Evolutionary conservation across 2,113 vertebrate species (phyloP).

Genomic region (Siphamia tubifer): DNA sequence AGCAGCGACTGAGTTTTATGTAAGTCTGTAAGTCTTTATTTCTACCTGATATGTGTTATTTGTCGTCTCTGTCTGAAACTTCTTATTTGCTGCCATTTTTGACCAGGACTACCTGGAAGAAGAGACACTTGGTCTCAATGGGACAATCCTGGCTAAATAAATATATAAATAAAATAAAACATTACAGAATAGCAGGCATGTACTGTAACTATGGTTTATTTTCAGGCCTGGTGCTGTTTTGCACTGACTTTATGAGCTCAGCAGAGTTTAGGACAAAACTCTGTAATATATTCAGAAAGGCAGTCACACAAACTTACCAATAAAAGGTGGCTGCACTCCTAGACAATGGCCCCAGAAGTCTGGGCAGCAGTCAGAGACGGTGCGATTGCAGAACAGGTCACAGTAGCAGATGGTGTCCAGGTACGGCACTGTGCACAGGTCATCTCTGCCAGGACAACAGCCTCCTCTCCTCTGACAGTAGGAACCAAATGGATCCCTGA

Average conservation of each 20-base stretch:
- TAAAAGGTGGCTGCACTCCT: constrained; percentile 83
- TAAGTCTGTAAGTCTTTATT: no score
- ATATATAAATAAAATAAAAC: no score
- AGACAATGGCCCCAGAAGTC: constrained; percentile 97
- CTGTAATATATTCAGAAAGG: no score
- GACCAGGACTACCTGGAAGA: no score
- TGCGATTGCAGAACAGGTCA: constrained; percentile 98
- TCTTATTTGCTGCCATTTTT: no score
- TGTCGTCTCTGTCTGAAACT: no score
- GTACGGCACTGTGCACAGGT: constrained; percentile 90
- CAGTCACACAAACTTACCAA: constrained; percentile 64
- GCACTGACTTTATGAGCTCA: not conserved
- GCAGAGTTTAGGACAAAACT: no score
- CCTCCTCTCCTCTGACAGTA: constrained; percentile 87
- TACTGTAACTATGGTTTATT: not conserved
- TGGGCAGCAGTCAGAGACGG: constrained; percentile 94
- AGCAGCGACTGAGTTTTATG: no score
- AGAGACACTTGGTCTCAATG: no score
- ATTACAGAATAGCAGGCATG: not conserved
- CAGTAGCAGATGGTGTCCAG: constrained; percentile 96
- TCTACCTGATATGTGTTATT: no score
- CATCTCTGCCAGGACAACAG: constrained; percentile 89
- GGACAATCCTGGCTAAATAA: no score
- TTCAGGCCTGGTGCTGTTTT: constrained; percentile 1
- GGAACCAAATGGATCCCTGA: constrained; percentile 86